Conservation (phyloP, 2,888 invertebrate genomes). For the Synanthedon formicaeformis region DNA sequence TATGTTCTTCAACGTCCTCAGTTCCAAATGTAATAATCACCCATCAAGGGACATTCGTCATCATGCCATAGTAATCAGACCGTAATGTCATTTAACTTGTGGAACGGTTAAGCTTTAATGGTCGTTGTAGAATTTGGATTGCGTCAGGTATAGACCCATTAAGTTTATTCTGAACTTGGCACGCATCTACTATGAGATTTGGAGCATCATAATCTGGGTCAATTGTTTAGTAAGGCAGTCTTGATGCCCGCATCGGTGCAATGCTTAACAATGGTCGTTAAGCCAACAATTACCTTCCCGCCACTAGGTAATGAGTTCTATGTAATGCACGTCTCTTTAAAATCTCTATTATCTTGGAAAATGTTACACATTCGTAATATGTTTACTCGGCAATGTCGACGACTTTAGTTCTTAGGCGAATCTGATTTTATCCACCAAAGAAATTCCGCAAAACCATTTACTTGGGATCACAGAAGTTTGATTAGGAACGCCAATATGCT, state of each 20-base stretch:
- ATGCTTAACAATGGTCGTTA: slow-evolving; percentile 16
- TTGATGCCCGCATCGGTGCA: slow-evolving; percentile 20
- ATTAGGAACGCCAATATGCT: too few relatives aligned
- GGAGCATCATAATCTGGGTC: slow-evolving; percentile 57
- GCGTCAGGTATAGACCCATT: slow-evolving; percentile 13
- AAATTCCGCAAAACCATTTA: too few relatives aligned
- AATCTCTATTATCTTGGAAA: neutral
- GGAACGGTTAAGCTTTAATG: slow-evolving; percentile 3
- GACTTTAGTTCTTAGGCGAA: too few relatives aligned
- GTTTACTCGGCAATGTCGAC: too few relatives aligned
- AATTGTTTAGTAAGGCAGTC: slow-evolving; percentile 50
- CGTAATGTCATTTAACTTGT: neutral
- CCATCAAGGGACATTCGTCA: neutral
- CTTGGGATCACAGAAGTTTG: too few relatives aligned
- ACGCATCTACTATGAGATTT: slow-evolving; percentile 46
- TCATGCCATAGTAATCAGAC: neutral
- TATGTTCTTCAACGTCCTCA: neutral
- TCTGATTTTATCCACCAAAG: too few relatives aligned
- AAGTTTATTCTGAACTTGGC: slow-evolving; percentile 37
- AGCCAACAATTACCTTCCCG: slow-evolving; percentile 10
- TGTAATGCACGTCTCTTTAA: neutral
- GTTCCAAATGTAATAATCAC: neutral
- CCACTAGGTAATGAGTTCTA: slow-evolving; percentile 3
- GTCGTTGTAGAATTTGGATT: slow-evolving; percentile 7
- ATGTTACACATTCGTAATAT: too few relatives aligned